Conservation (phyloP, 1,140 invertebrate genomes). For the Phthorimaea operculella region DNA sequence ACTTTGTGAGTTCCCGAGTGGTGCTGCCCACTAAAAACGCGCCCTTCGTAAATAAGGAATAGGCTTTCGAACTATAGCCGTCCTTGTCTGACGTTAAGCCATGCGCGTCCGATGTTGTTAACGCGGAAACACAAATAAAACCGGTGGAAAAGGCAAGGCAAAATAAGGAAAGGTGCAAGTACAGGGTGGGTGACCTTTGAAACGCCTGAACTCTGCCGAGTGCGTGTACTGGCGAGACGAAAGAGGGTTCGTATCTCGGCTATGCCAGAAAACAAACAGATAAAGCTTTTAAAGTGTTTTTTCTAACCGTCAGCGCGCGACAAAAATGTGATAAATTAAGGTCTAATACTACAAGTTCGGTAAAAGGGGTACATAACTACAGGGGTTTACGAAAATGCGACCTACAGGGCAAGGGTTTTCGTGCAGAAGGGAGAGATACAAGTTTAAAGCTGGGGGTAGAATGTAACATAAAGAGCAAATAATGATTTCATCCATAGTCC, state of each 20-base stretch:
- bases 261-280: constrained; percentile 69
- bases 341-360: constrained; percentile 15
- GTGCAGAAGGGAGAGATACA: constrained; percentile 33
- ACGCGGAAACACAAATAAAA: constrained; percentile 35
- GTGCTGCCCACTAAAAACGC: constrained; percentile 59
- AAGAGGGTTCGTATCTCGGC: constrained; percentile 53
- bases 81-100: constrained; percentile 52
- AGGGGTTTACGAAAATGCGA: background rate
- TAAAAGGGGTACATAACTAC: background rate
- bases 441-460: constrained; percentile 32
- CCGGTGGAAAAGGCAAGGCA: constrained; percentile 51
- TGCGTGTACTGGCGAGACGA: constrained; percentile 3
- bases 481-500: constrained; percentile 33
- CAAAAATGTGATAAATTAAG: constrained; percentile 27
- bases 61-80: constrained; percentile 30
- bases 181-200: constrained; percentile 22
- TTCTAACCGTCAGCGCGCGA: constrained; percentile 21
- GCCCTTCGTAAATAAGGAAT: constrained; percentile 29
- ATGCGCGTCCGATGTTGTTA: constrained; percentile 56
- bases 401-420: constrained; percentile 19
- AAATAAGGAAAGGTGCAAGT: constrained; percentile 63
- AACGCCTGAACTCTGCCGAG: background rate
- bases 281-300: constrained; percentile 58
- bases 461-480: constrained; percentile 31
- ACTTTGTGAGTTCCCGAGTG: constrained; percentile 62